Evolutionary conservation across 1,140 invertebrate species (phyloP), one percentile per base, ranked within the genome.

Genomic region (Pemphigus obesinymphae): DNA sequence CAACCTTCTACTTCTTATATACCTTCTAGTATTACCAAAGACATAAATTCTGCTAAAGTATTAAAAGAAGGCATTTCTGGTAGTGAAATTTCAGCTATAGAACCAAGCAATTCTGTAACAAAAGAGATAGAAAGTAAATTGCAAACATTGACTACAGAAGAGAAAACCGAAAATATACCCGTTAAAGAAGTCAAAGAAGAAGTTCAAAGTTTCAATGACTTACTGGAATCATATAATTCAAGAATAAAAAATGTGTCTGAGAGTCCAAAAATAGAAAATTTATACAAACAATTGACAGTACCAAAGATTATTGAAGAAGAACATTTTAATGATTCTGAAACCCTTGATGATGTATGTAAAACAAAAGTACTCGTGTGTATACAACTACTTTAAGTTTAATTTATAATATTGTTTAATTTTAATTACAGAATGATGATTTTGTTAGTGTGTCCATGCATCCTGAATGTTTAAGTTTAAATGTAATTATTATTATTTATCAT

Each of bases 221-320:
- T 80, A 29, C 63, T 80, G 26, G 55, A 80, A 45, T 80, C 76
- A 2, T 80, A 80, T 63, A 80, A 63, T 37, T 63, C 26, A 5
- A 80, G 76, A 45, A 17, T 63, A 7, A 80, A 63, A 45, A 63
- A 17, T 80, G 20, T 3, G 0, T 26, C 17, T 20, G 37, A 45
- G 1, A 61, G 15, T 17, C 23, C 55, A n/a, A 45, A 80, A 31
- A 40, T 80, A 10, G 76, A 80, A 5, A 55, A 80, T 13, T 31
- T 80, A 8, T 80, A 80, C 3, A 61, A 63, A 63, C 76, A 80
- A 63, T 43, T 61, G 11, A 78, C 50, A 10, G 50, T 63, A 5
- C 34, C 53, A 20, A 43, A 17, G 20, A 78, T 78, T 10, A 78
- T 78, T 20, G 53, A 61, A 78, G 53, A 78, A 29, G 7, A 76